Conservation (phyloP, 2,888 invertebrate genomes). For the Andrena bicolor region DNA sequence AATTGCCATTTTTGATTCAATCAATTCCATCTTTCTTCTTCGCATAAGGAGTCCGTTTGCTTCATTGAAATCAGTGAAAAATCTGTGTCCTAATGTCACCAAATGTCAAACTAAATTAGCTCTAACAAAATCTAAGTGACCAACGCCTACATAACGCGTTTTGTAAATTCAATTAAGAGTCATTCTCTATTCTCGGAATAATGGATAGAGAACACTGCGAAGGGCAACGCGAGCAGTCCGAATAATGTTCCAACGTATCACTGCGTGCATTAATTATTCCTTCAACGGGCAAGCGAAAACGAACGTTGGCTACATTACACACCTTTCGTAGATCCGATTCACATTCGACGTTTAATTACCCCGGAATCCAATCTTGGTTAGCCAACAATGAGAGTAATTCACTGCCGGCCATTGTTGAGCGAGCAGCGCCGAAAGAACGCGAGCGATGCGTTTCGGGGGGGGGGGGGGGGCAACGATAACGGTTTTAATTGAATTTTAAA, state of each 20-base stretch:
- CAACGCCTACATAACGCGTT: too few relatives aligned
- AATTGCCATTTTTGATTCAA: too few relatives aligned
- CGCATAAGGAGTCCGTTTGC: too few relatives aligned
- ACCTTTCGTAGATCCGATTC: constrained; percentile 27
- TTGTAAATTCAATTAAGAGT: constrained; percentile 19
- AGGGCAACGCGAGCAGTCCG: constrained; percentile 11
- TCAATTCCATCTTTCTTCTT: too few relatives aligned
- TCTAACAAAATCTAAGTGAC: too few relatives aligned
- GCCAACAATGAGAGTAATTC: constrained; percentile 40
- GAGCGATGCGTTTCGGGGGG: constrained; percentile 22
- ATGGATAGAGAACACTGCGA: background rate
- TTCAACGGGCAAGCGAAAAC: background rate
- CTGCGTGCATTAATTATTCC: constrained; percentile 39
- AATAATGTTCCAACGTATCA: constrained; percentile 22
- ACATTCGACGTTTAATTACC: constrained; percentile 49
- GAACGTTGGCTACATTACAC: constrained; percentile 15
- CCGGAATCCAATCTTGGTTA: constrained; percentile 35
- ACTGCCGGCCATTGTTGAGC: constrained; percentile 39
- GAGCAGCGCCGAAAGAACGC: constrained; percentile 34
- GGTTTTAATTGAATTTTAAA: constrained; percentile 65
- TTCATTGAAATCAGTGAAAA: too few relatives aligned
- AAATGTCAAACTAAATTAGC: too few relatives aligned
- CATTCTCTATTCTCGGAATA: constrained; percentile 20
- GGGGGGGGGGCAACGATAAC: constrained; percentile 21
- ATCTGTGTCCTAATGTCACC: too few relatives aligned